Evolutionary conservation across 1,140 invertebrate genomes (phyloP), one percentile per base, ranked within the genome.

Genomic region (Ceratina australensis): DNA sequence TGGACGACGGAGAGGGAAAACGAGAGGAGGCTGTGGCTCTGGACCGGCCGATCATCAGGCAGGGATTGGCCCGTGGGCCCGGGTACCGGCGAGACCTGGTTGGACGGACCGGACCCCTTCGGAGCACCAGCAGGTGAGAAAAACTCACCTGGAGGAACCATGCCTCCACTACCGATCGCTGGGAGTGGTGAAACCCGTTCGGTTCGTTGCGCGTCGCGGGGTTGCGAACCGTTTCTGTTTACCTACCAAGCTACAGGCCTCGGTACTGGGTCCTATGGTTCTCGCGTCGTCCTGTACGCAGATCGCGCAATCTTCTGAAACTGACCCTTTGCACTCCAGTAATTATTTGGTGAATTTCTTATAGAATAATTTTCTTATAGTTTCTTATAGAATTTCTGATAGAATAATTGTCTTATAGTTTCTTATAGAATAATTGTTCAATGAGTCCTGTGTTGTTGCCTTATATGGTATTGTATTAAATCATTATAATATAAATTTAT

Each of bases 21-120:
- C 28, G 71, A 80, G 65, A 68, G 60, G 61, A 90, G 89, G 89
- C 82, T 89, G 90, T 89, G 82, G 78, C 89, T 87, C 75, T 86
- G 87, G 84, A 87, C 87, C 87, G 79, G 80, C 83, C 83, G 86
- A 90, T 89, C 87, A 90, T 90, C 88, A 88, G 72, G 72, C 84
- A 64, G 83, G 89, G 90, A 91, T 91, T 91, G 90, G 90, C 86
- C 84, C 79, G 78, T 69, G 84, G 84, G 84, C 80, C 86, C 78
- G 78, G 84, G 74, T 79, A 69, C 71, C 76, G 86, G 79, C 78
- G 86, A 72, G 85, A 87, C 87, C 86, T 87, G 89, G 87, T 89
- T 90, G 87, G 88, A 83, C 86, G 87, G 82, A 83, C 76, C 76
- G 75, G 77, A 85, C 79, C 72, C 72, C 68, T 78, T n/a, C 54